Conservation (phyloP, 2,797 vertebrate genomes). For the Ataeniobius toweri region DNA sequence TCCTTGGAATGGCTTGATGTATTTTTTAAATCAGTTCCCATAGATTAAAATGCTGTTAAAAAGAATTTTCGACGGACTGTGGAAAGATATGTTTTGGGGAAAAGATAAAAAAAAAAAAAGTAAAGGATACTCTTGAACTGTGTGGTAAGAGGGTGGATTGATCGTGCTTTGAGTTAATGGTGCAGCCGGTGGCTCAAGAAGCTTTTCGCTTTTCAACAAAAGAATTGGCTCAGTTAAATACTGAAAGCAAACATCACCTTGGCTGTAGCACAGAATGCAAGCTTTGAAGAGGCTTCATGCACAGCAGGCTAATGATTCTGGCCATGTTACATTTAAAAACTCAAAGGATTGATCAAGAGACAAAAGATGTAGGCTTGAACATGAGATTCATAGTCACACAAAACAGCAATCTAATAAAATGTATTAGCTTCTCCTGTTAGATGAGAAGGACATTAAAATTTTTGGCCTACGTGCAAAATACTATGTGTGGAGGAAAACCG, state of each 20-base stretch:
- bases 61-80: neutral
- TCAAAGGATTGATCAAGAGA: neutral
- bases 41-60: neutral
- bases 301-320: neutral
- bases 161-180: neutral
- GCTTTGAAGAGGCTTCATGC: neutral
- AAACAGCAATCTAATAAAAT: neutral
- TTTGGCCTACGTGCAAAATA: no score
- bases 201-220: neutral
- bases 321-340: neutral
- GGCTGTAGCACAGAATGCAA: neutral
- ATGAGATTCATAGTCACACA: neutral
- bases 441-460: neutral
- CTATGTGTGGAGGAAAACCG: no score
- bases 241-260: neutral
- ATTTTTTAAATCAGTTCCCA: neutral
- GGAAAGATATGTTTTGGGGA: neutral
- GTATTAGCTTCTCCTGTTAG: neutral
- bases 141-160: neutral
- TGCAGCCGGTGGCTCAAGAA: neutral
- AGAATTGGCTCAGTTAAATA: neutral
- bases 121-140: conserved; percentile 2
- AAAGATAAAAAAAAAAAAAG: neutral
- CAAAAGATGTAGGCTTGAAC: neutral
- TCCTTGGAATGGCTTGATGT: neutral